Base-by-base conservation (phyloP, 2,113 vertebrate genomes). In the Alouatta palliata region DNA sequence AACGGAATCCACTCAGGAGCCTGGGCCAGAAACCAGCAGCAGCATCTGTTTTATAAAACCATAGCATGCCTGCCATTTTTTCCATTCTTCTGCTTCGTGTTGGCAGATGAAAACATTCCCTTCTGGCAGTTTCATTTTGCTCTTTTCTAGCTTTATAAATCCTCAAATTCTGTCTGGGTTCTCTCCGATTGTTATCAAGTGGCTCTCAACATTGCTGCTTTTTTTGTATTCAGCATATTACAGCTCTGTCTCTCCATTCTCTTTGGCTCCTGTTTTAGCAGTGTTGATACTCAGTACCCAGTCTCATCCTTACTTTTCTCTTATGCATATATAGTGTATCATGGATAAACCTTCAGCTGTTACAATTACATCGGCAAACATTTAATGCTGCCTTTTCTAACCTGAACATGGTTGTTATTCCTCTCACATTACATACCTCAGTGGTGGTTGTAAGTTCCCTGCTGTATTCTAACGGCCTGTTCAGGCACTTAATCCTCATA, bases 31-130 rank as follows among this genome's bases (percentile, higher is more conserved):
- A 94, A 96, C 61, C 94, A 96, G 81, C 84, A 96, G 84, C 58
- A 97, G 90, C 97, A 97, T 92, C 90, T 92, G 61, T 70, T 95
- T 98, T 94, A 97, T 93, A 94, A 95, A 98, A 79, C 75, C 68
- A 49, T 47, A 77, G 94, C 81, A 54, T 81, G 95, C 75, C 37
- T 96, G 97, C 95, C 96, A 73, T 61, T 73, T 45, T 32, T 75
- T 23, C 54, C 54, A 45, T 95, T 90, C 87, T 93, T 96, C 37
- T 2, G 30, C 19, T 96, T 98, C 82, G 96, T 87, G 86, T 97
- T 98, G 98, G 97, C 98, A 97, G 97, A 96, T 96, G 91, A 97
- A 98, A 98, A 97, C 66, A 89, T 96, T 98, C 97, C 95, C 94
- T 96, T 97, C 97, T 95, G 97, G 97, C 95, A 98, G 97, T 98